Percentiles rank a stretch among this genome's conserved stretches.
Conservation (phyloP, 2,888 invertebrate genomes). For the Drepana falcataria region DNA sequence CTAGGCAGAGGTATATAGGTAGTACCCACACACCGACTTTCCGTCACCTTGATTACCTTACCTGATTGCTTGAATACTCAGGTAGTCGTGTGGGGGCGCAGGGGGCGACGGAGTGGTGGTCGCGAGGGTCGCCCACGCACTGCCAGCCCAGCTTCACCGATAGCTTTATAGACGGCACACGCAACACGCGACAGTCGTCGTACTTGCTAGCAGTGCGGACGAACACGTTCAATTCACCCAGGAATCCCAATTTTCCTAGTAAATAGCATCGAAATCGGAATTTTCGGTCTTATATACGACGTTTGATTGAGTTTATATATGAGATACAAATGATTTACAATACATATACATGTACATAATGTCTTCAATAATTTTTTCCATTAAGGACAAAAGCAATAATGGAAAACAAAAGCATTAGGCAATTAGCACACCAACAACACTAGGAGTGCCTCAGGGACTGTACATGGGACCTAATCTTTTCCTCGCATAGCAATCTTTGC, state of each 20-base stretch:
- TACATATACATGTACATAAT: too few relatives aligned
- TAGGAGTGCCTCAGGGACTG: background rate
- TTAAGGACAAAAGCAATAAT: background rate
- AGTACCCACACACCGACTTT: too few relatives aligned
- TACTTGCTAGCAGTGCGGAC: conserved; percentile 99
- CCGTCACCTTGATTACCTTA: conserved; percentile 25
- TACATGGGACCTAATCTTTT: background rate
- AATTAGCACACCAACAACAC: background rate
- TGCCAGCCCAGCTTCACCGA: conserved; percentile 92
- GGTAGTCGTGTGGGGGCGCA: conserved; percentile 98
- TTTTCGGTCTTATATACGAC: too few relatives aligned
- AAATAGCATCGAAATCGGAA: too few relatives aligned
- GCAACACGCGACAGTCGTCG: conserved; percentile 96
- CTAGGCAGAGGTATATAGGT: too few relatives aligned
- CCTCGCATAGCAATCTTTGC: background rate
- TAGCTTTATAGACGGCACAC: conserved; percentile 92
- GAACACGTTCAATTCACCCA: conserved; percentile 95
- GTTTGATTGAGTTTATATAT: too few relatives aligned
- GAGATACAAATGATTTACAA: too few relatives aligned
- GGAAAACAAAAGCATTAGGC: background rate
- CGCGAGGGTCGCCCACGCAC: conserved; percentile 94
- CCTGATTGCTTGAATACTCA: conserved; percentile 97
- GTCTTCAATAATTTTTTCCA: background rate
- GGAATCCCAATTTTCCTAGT: conserved; percentile 89
- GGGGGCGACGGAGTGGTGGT: conserved; percentile 96